Evolutionary conservation across 2,888 invertebrate species (phyloP), one percentile per base, ranked within the genome.

Genomic region (Drosophila anomelani): DNA sequence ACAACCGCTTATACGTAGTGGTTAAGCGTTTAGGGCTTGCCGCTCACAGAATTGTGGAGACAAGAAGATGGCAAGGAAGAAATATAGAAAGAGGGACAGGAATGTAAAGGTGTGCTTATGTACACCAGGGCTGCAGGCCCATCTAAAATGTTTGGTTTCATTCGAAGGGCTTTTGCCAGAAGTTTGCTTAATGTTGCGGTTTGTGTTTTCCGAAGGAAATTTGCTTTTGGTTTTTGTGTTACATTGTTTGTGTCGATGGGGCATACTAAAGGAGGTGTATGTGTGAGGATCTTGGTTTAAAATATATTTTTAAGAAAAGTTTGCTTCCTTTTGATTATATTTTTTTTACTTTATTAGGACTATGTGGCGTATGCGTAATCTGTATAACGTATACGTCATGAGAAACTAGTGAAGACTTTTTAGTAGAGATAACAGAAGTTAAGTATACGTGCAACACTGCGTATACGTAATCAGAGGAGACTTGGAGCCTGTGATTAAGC

Each of bases 1-100:
- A 56, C 47, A 61, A 59, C 54, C 49, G 49, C 49, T 34, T 47
- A 49, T 47, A 49, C 58, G 41, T 54, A 36, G 66, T 59, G 78
- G 67, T 77, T 84, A 84, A 83, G 73, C 77, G 77, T 56, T 78
- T 78, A 74, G 64, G 77, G 72, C 74, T 76, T 66, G 77, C 67
- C 71, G 55, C 74, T 66, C 78, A 54, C 58, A 66, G 67, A 77
- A 76, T 38, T 39, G 20, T 26, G 15, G 39, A 32, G 41, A 23
- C 46, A 38, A 53, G 47, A 58, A 51, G 36, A 15, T 36, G 56
- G 43, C 20, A n/a, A 34, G 53, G 36, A 53, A 49, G 20, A 47
- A 41, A 23, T n/a, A 38, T 15, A 46, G 36, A 41, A 13, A 34
- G 10, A 12, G 34, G 34, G 10, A 34, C 32, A 39, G 44, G 46